Conservation (phyloP, 37 sponge, comb jelly and placozoan species). For the Spongilla lacustris region DNA sequence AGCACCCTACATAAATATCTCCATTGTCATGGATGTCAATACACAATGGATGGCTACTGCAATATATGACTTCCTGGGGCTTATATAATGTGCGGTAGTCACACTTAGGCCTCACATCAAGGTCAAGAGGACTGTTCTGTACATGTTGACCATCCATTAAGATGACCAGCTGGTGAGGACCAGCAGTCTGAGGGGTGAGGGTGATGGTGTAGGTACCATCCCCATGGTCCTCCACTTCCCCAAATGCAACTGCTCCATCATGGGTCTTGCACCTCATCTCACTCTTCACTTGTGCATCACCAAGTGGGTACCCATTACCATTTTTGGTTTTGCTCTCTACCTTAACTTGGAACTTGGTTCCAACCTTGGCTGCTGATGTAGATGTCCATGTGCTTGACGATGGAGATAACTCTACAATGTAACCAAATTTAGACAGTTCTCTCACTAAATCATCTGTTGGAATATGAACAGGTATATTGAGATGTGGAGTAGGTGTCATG, state of each 20-base stretch:
- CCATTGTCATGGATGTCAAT: slow-evolving; percentile 27
- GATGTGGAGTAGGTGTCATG: too few relatives aligned
- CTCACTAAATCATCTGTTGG: too few relatives aligned
- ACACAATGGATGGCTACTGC: slow-evolving; percentile 19
- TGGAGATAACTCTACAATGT: too few relatives aligned
- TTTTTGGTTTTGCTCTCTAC: too few relatives aligned
- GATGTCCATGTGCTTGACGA: too few relatives aligned
- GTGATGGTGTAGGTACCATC: slow-evolving; percentile 32
- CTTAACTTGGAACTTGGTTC: too few relatives aligned
- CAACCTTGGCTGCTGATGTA: too few relatives aligned
- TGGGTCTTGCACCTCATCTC: slow-evolving; percentile 12
- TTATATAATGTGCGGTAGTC: too few relatives aligned
- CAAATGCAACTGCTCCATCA: not conserved
- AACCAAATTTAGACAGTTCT: too few relatives aligned
- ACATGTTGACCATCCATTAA: slow-evolving; percentile 13
- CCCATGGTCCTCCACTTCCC: slow-evolving; percentile 6
- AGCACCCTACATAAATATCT: slow-evolving; percentile 16
- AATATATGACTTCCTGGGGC: too few relatives aligned
- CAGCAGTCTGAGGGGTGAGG: slow-evolving; percentile 27
- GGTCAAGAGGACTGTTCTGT: slow-evolving; percentile 24
- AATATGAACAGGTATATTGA: too few relatives aligned
- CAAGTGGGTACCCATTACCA: slow-evolving; percentile 22
- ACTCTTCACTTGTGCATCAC: slow-evolving; percentile 5
- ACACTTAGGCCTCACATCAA: not conserved
- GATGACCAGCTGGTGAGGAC: slow-evolving; percentile 20